phyloP scores from a whole-genome alignment of 2,888 invertebrate genomes.

The Rhabditoides inermis region DNA sequence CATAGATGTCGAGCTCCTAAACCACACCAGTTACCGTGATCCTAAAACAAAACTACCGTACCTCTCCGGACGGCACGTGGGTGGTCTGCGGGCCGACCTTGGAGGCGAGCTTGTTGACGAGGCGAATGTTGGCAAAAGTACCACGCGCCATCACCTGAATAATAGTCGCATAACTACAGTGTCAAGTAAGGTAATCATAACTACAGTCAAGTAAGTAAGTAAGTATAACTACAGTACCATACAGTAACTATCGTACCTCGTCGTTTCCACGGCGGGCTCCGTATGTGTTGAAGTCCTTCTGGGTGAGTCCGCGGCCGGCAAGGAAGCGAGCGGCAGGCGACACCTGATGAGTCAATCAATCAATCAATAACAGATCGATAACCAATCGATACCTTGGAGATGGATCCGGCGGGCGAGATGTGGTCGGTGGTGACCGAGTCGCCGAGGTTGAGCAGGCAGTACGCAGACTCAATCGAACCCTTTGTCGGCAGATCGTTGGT shows the following conservation, averaged over 20 bases:
- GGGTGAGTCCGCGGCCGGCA: slow-evolving; percentile 64
- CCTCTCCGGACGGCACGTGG: slow-evolving; percentile 79
- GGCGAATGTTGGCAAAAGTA: slow-evolving; percentile 92
- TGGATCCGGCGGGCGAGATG: slow-evolving; percentile 94
- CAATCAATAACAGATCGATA: no score
- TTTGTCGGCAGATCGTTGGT: slow-evolving; percentile 52
- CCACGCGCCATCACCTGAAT: slow-evolving; percentile 81
- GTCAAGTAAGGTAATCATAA: background rate
- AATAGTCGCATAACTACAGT: background rate
- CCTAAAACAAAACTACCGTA: no score
- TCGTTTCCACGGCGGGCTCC: slow-evolving; percentile 94
- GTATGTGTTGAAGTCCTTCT: slow-evolving; percentile 93
- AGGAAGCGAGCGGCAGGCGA: slow-evolving; percentile 73
- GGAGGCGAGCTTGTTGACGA: slow-evolving; percentile 76
- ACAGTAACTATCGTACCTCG: slow-evolving; percentile 56
- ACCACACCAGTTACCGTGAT: no score
- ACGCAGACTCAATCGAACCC: slow-evolving; percentile 65
- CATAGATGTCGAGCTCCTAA: slow-evolving; percentile 77
- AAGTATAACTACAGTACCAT: background rate
- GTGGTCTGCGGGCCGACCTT: slow-evolving; percentile 75
- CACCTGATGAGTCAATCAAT: no score
- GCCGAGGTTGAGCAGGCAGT: slow-evolving; percentile 76
- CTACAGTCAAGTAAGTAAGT: background rate
- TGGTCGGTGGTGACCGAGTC: slow-evolving; percentile 98
- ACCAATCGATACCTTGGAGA: slow-evolving; percentile 61